These are phyloP conservation scores for Dicaeum eximium DNA, from an alignment of 2,113 vertebrate genomes.

Conservation along the genomic window DNA sequence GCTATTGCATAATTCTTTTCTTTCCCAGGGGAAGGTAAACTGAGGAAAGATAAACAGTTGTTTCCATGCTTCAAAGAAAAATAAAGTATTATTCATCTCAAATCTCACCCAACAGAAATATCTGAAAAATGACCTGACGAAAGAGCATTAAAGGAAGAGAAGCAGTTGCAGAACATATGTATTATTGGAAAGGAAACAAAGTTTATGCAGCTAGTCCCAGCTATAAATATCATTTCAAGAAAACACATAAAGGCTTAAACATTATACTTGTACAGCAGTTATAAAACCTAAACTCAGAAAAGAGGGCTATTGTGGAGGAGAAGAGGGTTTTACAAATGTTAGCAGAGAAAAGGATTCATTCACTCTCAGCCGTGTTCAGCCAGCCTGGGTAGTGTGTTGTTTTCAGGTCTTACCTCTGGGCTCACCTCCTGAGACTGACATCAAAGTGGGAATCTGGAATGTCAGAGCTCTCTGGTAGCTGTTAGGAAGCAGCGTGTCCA, in stretches of 20 bases:
- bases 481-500: not conserved
- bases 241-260: not conserved
- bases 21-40: not conserved
- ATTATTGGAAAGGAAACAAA: not conserved
- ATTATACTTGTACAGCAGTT: not conserved
- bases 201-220: not conserved
- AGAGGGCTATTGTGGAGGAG: not conserved
- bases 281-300: not conserved
- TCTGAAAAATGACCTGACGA: not conserved
- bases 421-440: not conserved
- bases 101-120: not conserved
- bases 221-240: not conserved
- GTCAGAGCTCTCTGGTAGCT: not conserved
- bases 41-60: not conserved
- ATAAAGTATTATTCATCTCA: not conserved
- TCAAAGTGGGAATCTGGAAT: not conserved
- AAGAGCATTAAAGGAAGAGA: not conserved
- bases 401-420: not conserved
- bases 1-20: not conserved
- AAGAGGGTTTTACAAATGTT: not conserved
- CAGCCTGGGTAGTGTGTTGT: not conserved
- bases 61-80: not conserved
- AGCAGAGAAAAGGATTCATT: not conserved
- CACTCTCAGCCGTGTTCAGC: not conserved
- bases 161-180: not conserved